phyloP scores from a whole-genome alignment of 2,888 invertebrate genomes.

The Catocala fraxini region DNA sequence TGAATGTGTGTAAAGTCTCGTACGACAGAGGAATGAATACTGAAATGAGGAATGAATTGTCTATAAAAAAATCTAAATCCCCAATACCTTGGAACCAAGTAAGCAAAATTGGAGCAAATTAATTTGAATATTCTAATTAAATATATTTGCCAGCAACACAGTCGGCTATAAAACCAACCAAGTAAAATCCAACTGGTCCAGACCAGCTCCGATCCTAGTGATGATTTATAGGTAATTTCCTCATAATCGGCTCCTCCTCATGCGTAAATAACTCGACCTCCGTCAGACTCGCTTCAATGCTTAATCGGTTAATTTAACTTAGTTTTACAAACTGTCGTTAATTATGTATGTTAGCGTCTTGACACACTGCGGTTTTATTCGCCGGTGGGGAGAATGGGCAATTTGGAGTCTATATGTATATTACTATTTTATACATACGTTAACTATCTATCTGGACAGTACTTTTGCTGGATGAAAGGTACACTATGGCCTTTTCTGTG shows the following conservation, averaged over 20 bases:
- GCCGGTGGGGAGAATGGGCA: conserved; percentile 3
- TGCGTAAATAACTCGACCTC: conserved; percentile 45
- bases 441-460: not conserved
- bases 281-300: conserved; percentile 50
- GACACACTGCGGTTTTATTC: conserved; percentile 23
- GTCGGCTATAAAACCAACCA: not conserved
- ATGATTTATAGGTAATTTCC: conserved; percentile 59
- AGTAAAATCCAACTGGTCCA: not conserved
- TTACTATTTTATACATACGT: too few relatives aligned
- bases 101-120: not conserved
- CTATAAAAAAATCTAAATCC: too few relatives aligned
- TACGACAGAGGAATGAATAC: too few relatives aligned
- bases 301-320: conserved; percentile 53
- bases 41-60: too few relatives aligned
- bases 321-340: conserved; percentile 54
- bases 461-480: too few relatives aligned
- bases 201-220: conserved; percentile 5
- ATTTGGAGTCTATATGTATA: not conserved
- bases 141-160: not conserved
- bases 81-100: too few relatives aligned
- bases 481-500: too few relatives aligned
- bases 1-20: too few relatives aligned
- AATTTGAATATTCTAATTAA: not conserved
- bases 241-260: conserved; percentile 42
- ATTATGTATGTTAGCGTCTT: conserved; percentile 38